A percentile compares a stretch with the other conserved stretches of the same genome.
phyloP scores from a whole-genome alignment of 2,113 vertebrate genomes.

The Taurulus bubalis region DNA sequence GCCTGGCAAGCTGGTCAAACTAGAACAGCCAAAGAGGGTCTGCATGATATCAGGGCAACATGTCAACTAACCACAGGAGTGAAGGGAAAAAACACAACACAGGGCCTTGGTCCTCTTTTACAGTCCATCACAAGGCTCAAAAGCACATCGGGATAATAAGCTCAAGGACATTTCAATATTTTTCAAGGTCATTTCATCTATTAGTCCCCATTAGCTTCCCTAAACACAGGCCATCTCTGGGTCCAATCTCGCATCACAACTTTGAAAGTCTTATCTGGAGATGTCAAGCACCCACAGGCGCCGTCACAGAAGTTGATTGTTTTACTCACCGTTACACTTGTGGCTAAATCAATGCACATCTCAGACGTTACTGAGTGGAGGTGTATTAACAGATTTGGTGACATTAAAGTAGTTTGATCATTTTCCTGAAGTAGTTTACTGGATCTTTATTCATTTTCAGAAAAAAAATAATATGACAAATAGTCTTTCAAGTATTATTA shows the following conservation, averaged over 20 bases:
- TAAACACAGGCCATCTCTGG: background rate
- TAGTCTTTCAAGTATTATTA: too few species aligned
- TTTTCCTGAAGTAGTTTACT: background rate
- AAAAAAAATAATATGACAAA: background rate
- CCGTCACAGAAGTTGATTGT: too few species aligned
- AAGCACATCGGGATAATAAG: background rate
- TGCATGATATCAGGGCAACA: too few species aligned
- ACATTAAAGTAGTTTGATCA: background rate
- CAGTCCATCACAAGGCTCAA: background rate
- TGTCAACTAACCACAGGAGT: too few species aligned
- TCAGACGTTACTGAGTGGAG: background rate
- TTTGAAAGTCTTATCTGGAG: background rate
- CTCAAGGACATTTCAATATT: background rate
- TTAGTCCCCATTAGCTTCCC: background rate
- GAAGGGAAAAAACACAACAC: too few species aligned
- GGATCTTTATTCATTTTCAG: background rate
- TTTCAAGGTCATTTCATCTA: background rate
- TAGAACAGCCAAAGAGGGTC: too few species aligned
- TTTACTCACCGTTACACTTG: background rate
- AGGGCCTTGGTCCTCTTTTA: background rate
- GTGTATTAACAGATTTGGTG: background rate
- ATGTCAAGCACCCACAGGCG: background rate
- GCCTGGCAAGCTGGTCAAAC: background rate
- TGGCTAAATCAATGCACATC: background rate
- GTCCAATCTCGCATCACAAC: background rate